A percentile compares a stretch with the other conserved stretches of the same genome.
These are phyloP conservation scores for Cephalopachus bancanus DNA, from an alignment of 2,797 vertebrate species.

Conservation along the genomic window DNA sequence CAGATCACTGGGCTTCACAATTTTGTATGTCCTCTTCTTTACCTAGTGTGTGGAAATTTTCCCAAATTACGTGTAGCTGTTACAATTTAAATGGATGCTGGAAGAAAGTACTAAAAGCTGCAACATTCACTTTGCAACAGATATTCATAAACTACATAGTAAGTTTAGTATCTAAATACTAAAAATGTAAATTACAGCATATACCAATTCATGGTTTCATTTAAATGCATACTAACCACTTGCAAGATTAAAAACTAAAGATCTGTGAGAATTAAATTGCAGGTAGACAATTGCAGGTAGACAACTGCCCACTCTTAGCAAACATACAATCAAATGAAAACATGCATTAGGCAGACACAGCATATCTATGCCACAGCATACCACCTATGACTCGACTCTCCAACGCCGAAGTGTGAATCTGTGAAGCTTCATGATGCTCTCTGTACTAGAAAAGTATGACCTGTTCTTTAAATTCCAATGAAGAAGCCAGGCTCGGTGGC, in stretches of 20 bases:
- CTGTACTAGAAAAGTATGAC: not conserved
- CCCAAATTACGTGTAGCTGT: not conserved
- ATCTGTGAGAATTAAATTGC: conserved; percentile 78
- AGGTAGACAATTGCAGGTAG: conserved; percentile 57
- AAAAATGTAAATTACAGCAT: conserved; percentile 69
- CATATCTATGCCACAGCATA: not conserved
- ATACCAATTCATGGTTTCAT: conserved; percentile 69
- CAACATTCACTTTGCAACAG: conserved; percentile 35
- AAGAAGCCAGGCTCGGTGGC: too few relatives aligned
- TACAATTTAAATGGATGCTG: conserved; percentile 30
- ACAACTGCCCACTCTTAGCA: conserved; percentile 67
- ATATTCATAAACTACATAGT: conserved; percentile 64
- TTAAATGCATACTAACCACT: conserved; percentile 72
- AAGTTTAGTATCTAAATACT: conserved; percentile 49
- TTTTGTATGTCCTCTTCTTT: not conserved
- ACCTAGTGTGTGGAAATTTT: conserved; percentile 49
- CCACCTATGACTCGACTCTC: not conserved
- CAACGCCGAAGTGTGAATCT: not conserved
- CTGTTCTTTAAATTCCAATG: conserved; percentile 20
- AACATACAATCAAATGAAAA: conserved; percentile 63
- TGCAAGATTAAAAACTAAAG: conserved; percentile 72
- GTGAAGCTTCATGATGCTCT: not conserved
- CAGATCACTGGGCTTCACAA: not conserved
- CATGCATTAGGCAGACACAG: conserved; percentile 1
- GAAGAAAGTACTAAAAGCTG: conserved; percentile 50